Base-by-base conservation (phyloP, 2,888 invertebrate genomes). In the Thecophora atra region DNA sequence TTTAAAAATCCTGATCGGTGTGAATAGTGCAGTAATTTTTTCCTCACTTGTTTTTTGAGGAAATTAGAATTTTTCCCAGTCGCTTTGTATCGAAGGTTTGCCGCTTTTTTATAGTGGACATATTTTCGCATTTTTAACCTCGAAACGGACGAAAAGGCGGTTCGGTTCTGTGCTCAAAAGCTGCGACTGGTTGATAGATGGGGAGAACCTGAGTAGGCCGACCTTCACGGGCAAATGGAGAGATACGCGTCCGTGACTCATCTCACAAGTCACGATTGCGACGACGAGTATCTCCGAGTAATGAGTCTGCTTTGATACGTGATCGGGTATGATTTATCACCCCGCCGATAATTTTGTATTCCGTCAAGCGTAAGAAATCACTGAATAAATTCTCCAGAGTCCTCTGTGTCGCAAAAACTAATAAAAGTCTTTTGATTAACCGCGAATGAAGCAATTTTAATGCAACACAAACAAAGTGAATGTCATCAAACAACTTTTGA, bases 161-260 rank as follows among this genome's bases (percentile, higher is more conserved):
- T n/a, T n/a, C 21, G 63, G 21, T 44, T 44, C 63, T 17, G 19
- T 63, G 11, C 37, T 37, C 7, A 37, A 37, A 11, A 37, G 7
- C 19, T 63, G 21, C 63, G 42, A 62, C n/a, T 37, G 37, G 7
- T 37, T 37, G 37, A 11, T 2, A 8, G 6, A 37, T 8, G 37
- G 11, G 11, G 37, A 37, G 11, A 37, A 37, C 37, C 15, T 72
- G 75, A 73, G 75, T 74, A 72, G 76, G 76, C 72, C 67, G 76
- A 75, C 74, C 73, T 75, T 68, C 74, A 76, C 75, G 74, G 66
- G 58, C 28, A 15, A 24, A 21, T 21, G 7, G 8, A 6, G 63
- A n/a, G 47, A 47, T 19, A 44, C 19, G 3, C 28, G 15, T 15
- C 24, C 24, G 21, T 21, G 3, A n/a, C 24, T 58, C 54, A 21